Evolutionary conservation across 1,140 invertebrate genomes (phyloP).

Genomic region (Sarcophaga peregrina): DNA sequence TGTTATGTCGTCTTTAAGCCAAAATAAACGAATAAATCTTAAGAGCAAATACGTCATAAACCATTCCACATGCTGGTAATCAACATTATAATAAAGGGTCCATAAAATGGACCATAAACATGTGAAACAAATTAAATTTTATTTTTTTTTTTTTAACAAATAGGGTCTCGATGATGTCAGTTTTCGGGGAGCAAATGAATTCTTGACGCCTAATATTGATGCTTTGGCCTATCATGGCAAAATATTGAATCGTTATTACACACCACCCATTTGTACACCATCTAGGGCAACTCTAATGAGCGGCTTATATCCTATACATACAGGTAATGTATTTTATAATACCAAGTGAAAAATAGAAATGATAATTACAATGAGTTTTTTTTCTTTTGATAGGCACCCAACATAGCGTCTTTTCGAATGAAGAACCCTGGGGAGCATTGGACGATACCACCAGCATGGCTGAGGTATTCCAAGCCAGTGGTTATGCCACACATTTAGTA

Average conservation of each 20-base stretch:
- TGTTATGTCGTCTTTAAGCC: too few relatives aligned
- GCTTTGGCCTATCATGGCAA: slow-evolving; percentile 81
- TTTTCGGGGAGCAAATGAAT: slow-evolving; percentile 87
- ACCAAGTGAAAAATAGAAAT: too few relatives aligned
- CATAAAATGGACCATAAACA: too few relatives aligned
- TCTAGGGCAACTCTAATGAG: slow-evolving; percentile 82
- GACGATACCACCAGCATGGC: slow-evolving; percentile 79
- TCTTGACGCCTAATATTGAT: slow-evolving; percentile 88
- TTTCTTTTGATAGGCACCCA: slow-evolving; percentile 83
- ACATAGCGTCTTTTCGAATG: slow-evolving; percentile 78
- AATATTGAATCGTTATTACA: slow-evolving; percentile 81
- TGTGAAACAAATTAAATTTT: too few relatives aligned
- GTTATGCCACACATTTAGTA: slow-evolving; percentile 85
- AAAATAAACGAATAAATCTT: too few relatives aligned
- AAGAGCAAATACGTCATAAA: too few relatives aligned
- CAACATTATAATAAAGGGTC: too few relatives aligned
- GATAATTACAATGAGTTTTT: too few relatives aligned
- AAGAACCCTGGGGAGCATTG: slow-evolving; percentile 79
- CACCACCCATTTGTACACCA: slow-evolving; percentile 81
- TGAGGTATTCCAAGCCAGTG: slow-evolving; percentile 78
- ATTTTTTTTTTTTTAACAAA: neutral
- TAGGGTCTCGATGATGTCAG: slow-evolving; percentile 92
- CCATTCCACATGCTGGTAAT: too few relatives aligned
- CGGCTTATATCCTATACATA: slow-evolving; percentile 85
- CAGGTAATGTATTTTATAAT: slow-evolving; percentile 68